A percentile compares a stretch with the other conserved stretches of the same genome.
Evolutionary conservation across 2,797 vertebrate genomes (phyloP).

Genomic region (Lepus townsendii): DNA sequence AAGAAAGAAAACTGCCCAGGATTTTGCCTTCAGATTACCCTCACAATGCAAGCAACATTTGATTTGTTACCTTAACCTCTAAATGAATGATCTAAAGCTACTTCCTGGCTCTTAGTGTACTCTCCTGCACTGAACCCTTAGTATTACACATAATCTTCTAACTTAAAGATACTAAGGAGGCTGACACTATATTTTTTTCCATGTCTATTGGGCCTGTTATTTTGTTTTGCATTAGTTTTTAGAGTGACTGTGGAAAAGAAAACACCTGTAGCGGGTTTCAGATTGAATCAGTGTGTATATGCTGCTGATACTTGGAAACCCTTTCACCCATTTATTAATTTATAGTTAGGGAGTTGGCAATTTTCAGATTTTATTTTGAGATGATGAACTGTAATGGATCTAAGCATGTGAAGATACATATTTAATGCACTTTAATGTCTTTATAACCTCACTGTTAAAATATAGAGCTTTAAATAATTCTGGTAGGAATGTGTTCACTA

Average conservation of each 20-base stretch:
- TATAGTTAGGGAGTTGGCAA: slow-evolving; percentile 64
- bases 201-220: slow-evolving; percentile 32
- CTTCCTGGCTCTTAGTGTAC: background rate
- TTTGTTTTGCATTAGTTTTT: slow-evolving; percentile 60
- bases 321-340: slow-evolving; percentile 67
- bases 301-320: slow-evolving; percentile 50
- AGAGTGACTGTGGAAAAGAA: slow-evolving; percentile 26
- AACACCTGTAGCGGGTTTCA: slow-evolving; percentile 21
- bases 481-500: slow-evolving; percentile 53
- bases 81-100: slow-evolving; percentile 30
- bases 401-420: slow-evolving; percentile 79
- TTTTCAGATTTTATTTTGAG: slow-evolving; percentile 78
- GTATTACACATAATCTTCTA: background rate
- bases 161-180: background rate
- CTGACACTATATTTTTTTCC: background rate
- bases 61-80: slow-evolving; percentile 24
- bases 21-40: background rate
- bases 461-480: slow-evolving; percentile 68
- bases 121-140: background rate
- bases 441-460: slow-evolving; percentile 74
- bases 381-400: slow-evolving; percentile 72
- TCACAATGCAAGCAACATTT: background rate
- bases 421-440: slow-evolving; percentile 80
- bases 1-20: background rate
- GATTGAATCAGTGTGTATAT: background rate